Evolutionary conservation across 2,797 vertebrate genomes (phyloP).

Genomic region (Acomys russatus): DNA sequence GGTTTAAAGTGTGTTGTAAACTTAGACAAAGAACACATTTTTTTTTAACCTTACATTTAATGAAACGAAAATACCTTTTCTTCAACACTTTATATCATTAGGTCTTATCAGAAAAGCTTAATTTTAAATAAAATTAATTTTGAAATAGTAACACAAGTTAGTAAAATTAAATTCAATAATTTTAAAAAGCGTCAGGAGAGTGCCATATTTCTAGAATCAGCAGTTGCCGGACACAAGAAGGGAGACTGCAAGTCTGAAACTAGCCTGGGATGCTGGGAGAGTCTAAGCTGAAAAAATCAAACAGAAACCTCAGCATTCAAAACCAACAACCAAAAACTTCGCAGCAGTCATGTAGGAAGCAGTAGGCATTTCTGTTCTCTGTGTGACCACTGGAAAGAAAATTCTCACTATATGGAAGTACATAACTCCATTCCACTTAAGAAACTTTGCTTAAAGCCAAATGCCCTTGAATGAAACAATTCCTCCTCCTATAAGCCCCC

Average conservation of each 20-base stretch:
- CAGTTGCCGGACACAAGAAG: neutral
- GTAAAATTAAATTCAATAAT: conserved; percentile 48
- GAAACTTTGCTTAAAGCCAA: neutral
- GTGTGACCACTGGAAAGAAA: conserved; percentile 59
- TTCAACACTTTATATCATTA: neutral
- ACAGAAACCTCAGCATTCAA: conserved; percentile 48
- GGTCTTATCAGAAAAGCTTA: neutral
- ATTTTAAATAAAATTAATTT: conserved; percentile 48
- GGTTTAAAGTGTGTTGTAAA: conserved; percentile 60
- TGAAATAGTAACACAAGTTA: conserved; percentile 34
- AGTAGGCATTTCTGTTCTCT: conserved; percentile 50
- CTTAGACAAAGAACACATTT: conserved; percentile 27
- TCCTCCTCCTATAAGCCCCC: neutral
- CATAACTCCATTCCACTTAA: conserved; percentile 53
- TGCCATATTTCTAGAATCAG: neutral
- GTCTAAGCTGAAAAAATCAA: neutral
- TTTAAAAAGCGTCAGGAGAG: neutral
- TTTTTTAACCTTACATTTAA: conserved; percentile 18
- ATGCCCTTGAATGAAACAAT: conserved; percentile 34
- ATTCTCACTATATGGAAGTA: conserved; percentile 54
- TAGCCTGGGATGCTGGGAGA: neutral
- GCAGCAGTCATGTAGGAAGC: conserved; percentile 62
- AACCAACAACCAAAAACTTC: conserved; percentile 68
- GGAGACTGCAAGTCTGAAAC: neutral
- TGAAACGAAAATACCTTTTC: conserved; percentile 61